phyloP scores from a whole-genome alignment of 2,797 vertebrate species.

The Chromobotia macracanthus region DNA sequence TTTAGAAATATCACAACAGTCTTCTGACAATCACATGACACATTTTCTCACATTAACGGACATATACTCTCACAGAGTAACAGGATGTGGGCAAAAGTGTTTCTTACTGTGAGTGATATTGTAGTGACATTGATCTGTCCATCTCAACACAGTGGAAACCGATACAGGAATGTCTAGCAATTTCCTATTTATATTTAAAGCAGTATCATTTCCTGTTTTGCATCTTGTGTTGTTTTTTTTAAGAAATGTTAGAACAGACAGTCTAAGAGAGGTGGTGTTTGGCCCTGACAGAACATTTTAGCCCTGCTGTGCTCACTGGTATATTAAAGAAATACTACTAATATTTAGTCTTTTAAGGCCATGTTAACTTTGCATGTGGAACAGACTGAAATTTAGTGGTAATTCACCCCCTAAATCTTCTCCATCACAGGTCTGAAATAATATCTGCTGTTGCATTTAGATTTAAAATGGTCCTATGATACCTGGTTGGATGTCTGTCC shows the following conservation, averaged over 20 bases:
- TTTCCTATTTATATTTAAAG: constrained; percentile 46
- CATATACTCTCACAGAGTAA: neutral
- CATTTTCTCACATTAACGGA: neutral
- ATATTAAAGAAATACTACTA: too few relatives aligned
- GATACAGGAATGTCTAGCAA: constrained; percentile 39
- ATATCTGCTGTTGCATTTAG: too few relatives aligned
- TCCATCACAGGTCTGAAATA: too few relatives aligned
- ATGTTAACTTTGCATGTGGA: too few relatives aligned
- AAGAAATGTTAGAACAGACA: neutral
- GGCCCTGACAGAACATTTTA: neutral
- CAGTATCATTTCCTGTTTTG: constrained; percentile 44
- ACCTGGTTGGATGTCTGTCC: too few relatives aligned
- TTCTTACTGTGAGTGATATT: constrained; percentile 7
- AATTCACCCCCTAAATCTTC: too few relatives aligned
- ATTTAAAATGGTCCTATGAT: too few relatives aligned
- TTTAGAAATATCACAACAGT: neutral
- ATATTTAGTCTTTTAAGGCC: too few relatives aligned
- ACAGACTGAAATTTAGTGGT: too few relatives aligned
- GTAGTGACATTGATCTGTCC: neutral
- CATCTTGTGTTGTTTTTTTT: neutral
- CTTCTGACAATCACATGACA: neutral
- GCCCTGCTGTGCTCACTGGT: neutral
- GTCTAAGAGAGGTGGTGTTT: too few relatives aligned
- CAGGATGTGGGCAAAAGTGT: constrained; percentile 14
- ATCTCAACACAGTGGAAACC: constrained; percentile 25